These are phyloP conservation scores for Galerucella nymphaeae DNA, from an alignment of 2,888 invertebrate genomes.

Conservation along the genomic window DNA sequence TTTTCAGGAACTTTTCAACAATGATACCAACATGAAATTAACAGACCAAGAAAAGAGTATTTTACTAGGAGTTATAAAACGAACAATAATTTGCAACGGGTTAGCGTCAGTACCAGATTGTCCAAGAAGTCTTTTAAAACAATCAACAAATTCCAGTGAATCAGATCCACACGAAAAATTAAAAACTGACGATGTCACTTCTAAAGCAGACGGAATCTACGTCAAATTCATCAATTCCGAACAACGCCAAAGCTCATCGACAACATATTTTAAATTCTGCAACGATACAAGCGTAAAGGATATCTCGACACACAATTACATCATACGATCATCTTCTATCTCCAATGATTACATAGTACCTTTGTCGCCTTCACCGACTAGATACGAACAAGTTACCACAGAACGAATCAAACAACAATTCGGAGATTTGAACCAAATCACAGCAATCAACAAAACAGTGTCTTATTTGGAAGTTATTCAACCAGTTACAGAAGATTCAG, in stretches of 20 bases:
- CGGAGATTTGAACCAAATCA: not conserved
- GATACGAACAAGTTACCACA: constrained; percentile 1
- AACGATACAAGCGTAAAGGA: too few relatives aligned
- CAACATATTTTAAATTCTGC: not conserved
- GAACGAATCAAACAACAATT: not conserved
- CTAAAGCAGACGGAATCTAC: too few relatives aligned
- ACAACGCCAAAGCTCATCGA: not conserved
- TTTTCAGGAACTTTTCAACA: not conserved
- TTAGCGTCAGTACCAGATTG: not conserved
- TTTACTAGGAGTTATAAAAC: not conserved
- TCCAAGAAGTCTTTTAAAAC: not conserved
- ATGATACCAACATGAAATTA: not conserved
- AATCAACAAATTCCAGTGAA: not conserved
- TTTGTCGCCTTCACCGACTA: not conserved
- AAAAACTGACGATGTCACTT: too few relatives aligned
- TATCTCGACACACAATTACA: not conserved
- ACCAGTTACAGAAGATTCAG: not conserved
- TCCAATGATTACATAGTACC: not conserved
- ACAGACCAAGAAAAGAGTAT: constrained; percentile 1
- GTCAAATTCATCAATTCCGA: not conserved
- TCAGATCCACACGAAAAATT: too few relatives aligned
- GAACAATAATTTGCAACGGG: not conserved
- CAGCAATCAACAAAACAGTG: not conserved
- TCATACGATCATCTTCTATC: not conserved
- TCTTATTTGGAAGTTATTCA: constrained; percentile 6